phyloP scores from a whole-genome alignment of 2,888 invertebrate species.

The Latrodectus hesperus region DNA sequence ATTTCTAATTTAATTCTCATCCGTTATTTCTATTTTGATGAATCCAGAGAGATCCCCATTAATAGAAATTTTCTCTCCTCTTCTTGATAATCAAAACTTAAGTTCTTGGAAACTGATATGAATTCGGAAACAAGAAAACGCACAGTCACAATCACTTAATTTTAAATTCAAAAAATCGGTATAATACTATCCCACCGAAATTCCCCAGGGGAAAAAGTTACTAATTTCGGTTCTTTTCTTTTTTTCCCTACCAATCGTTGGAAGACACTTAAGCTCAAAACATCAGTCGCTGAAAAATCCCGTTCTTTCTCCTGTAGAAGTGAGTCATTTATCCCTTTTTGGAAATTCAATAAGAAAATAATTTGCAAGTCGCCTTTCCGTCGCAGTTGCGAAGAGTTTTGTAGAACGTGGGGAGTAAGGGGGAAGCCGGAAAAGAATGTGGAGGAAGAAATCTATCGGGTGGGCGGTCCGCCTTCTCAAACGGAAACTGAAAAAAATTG shows the following conservation, averaged over 20 bases:
- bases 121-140: too few relatives aligned
- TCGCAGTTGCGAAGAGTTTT: neutral
- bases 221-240: neutral
- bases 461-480: too few relatives aligned
- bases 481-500: conserved; percentile 10
- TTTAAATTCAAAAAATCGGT: too few relatives aligned
- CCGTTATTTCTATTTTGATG: too few relatives aligned
- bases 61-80: too few relatives aligned
- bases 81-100: too few relatives aligned
- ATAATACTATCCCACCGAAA: too few relatives aligned
- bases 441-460: too few relatives aligned
- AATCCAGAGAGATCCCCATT: too few relatives aligned
- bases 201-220: neutral
- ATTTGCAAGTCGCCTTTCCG: conserved; percentile 4
- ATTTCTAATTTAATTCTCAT: too few relatives aligned
- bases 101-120: too few relatives aligned
- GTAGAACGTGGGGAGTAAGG: neutral
- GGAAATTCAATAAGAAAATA: conserved; percentile 44
- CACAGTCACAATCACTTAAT: too few relatives aligned
- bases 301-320: neutral
- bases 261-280: conserved; percentile 48
- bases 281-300: conserved; percentile 19
- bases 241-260: neutral
- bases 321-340: conserved; percentile 16
- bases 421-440: neutral